Conservation (phyloP, 2,888 invertebrate species). For the Crossocerus cetratus region DNA sequence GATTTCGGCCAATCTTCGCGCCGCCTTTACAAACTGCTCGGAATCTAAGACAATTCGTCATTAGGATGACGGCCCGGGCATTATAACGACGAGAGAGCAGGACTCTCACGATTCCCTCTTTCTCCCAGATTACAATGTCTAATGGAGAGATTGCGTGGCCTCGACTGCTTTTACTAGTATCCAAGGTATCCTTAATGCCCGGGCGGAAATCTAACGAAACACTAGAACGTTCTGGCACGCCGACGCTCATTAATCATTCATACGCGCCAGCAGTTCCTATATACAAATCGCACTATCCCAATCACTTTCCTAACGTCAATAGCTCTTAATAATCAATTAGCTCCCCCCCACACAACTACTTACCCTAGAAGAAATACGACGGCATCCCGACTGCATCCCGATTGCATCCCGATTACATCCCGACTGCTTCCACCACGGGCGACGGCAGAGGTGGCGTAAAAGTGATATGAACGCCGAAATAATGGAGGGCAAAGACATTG, state of each 20-base stretch:
- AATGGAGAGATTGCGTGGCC: constrained; percentile 1
- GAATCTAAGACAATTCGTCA: not conserved
- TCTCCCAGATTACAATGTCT: not conserved
- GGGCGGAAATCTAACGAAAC: not conserved
- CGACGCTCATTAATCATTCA: not conserved
- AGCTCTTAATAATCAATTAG: not conserved
- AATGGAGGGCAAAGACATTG: constrained; percentile 4
- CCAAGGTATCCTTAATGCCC: not conserved
- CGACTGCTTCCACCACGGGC: no score
- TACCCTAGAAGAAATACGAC: no score
- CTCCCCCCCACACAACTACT: no score
- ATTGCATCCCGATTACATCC: no score
- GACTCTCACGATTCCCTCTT: not conserved
- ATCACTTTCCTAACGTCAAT: constrained; percentile 4
- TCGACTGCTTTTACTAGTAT: not conserved
- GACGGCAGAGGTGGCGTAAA: no score
- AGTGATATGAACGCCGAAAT: no score
- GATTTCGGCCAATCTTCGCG: no score
- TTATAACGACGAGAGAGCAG: not conserved
- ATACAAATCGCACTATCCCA: constrained; percentile 15
- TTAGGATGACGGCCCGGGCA: not conserved
- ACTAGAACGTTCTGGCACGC: not conserved
- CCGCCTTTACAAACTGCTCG: no score
- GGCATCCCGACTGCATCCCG: no score
- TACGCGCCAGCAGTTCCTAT: constrained; percentile 1